Base-by-base conservation (phyloP, 2,888 invertebrate genomes). In the Eilema depressum region DNA sequence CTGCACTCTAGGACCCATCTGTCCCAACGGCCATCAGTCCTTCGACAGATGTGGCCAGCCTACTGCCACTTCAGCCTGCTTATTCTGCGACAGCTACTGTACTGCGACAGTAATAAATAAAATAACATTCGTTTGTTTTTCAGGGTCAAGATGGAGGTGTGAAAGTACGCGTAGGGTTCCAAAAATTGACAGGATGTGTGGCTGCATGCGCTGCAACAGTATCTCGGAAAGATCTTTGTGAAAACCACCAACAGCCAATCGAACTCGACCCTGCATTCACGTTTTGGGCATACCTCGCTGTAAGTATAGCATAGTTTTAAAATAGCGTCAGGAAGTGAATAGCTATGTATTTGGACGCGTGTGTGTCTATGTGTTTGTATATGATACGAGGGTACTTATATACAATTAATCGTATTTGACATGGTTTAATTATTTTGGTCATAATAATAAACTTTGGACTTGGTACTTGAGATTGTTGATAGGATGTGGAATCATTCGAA, bases 281-380 rank as follows among this genome's bases (percentile, higher is more conserved):
- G 0, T 97, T 97, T 88, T 97, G 97, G 97, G 86, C 96, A 0
- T 97, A 98, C 86, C 94, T 97, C 47, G 95, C 93, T 62, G 96
- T 97, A 76, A 95, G 96, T 89, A 65, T 28, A 11, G 12, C 26
- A n/a, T 53, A n/a, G n/a, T 53, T 20, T 47, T 47, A 20, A 47
- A 20, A 20, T 20, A 47, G 17, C 17, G 41, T 41, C 17, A 20
- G 47, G 47, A 47, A 2, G 41, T 14, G 0, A 41, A 20, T 53
- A 53, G 5, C 0, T 7, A 20, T 53, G 8, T n/a, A 53, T 53
- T 53, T 53, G 17, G n/a, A 20, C 20, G 4, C 17, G 20, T 20
- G 47, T 20, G 47, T 20, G 47, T 47, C 47, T 47, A 47, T n/a
- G 8, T 53, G n/a, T 53, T n/a, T 53, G 20, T n/a, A 53, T 53